Percentiles rank a stretch among this genome's conserved stretches.
These are phyloP conservation scores for Drosophila testacea DNA, from an alignment of 2,888 invertebrate species.

Conservation along the genomic window DNA sequence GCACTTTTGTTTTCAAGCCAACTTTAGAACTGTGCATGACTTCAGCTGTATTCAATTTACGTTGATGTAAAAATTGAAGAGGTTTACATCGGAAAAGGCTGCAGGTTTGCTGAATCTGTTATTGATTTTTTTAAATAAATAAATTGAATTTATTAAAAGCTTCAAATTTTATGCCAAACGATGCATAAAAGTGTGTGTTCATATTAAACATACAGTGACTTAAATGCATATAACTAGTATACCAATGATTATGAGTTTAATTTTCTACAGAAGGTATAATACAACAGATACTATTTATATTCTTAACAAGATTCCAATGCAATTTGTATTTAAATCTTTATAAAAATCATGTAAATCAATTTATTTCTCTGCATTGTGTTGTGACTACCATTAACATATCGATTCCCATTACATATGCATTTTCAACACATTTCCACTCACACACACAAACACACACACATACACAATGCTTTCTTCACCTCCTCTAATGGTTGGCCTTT, in stretches of 20 bases:
- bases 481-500: constrained; percentile 33
- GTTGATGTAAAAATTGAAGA: not conserved
- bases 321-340: constrained; percentile 27
- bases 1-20: constrained; percentile 15
- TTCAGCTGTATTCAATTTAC: constrained; percentile 13
- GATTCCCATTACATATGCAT: constrained; percentile 46
- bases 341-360: constrained; percentile 31
- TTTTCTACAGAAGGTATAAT: not conserved
- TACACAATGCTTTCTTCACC: constrained; percentile 21
- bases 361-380: constrained; percentile 27
- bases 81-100: not conserved
- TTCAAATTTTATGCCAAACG: not conserved
- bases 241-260: not conserved
- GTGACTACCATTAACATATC: constrained; percentile 48
- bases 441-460: constrained; percentile 13
- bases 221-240: not conserved
- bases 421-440: constrained; percentile 16
- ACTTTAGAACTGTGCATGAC: constrained; percentile 7
- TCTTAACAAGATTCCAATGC: not conserved
- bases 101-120: not conserved
- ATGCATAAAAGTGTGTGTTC: not conserved
- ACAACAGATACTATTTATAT: not conserved
- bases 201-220: not conserved
- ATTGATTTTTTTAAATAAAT: constrained; percentile 1
- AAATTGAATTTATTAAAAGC: constrained; percentile 13